Base-by-base conservation (phyloP, 2,888 invertebrate species). In the Acrocera orbiculus region DNA sequence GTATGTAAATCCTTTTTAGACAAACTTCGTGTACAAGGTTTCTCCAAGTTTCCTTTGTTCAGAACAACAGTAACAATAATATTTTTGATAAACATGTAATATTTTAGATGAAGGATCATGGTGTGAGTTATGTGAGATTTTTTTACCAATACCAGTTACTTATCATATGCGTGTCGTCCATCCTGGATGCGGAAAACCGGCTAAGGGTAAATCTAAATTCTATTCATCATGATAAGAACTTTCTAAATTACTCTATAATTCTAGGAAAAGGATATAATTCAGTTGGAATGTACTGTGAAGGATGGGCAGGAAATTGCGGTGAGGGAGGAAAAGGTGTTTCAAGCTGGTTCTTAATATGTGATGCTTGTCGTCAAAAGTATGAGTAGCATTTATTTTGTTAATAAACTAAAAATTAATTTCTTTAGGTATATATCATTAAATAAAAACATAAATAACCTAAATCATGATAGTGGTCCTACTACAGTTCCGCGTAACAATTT, bases 271-370 rank as follows among this genome's bases (percentile, higher is more conserved):
- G 93, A 1, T 95, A 90, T 64, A 92, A 92, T 59, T 85, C 86
- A 38, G 73, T 76, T 17, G 93, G 93, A 3, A 74, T 73, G 45
- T 92, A 82, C 58, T 81, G 81, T 49, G 74, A 78, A 26, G 86
- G 85, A 2, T 86, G 85, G 85, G 79, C 81, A 1, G 87, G 86
- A 4, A 77, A 78, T 49, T 87, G 87, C 52, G 87, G 87, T 25
- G 82, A 85, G 49, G 83, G 83, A 3, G 83, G 85, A 16, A 69
- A 77, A 20, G 78, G 77, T 42, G 64, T 65, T 26, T 76, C 76
- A 41, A 76, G 85, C 11, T 90, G 90, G 85, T 95, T 93, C 57
- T 68, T 93, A 17, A 75, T 87, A 53, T 96, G 96, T 61, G 87
- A 90, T 51, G 66, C 68, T 27, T 96, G 96, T 52, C 75, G 89